Percentiles rank a stretch among this genome's conserved stretches.
phyloP scores from a whole-genome alignment of 1,140 invertebrate species.

The Thrips palmi region DNA sequence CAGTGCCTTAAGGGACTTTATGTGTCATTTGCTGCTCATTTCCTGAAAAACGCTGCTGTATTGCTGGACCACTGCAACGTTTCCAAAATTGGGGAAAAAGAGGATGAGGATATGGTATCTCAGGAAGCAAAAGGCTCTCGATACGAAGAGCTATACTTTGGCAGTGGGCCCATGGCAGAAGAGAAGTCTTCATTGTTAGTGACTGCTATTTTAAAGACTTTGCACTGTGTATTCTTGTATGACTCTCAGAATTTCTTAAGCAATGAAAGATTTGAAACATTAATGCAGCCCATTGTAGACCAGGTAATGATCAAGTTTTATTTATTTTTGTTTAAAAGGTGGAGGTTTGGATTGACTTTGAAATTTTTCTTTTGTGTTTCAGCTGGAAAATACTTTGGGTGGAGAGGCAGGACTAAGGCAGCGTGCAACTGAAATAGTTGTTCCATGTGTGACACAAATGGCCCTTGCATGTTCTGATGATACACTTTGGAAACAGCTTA shows the following conservation, averaged over 20 bases:
- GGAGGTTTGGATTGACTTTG: not conserved
- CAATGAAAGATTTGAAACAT: conserved; percentile 59
- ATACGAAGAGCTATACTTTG: conserved; percentile 1
- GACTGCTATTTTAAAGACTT: conserved; percentile 26
- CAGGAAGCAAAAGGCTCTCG: conserved; percentile 7
- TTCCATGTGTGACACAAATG: conserved; percentile 63
- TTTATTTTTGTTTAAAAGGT: conserved; percentile 1
- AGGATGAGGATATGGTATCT: conserved; percentile 5
- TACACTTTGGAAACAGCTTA: conserved; percentile 68
- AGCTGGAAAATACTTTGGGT: conserved; percentile 57
- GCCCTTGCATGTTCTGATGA: conserved; percentile 66
- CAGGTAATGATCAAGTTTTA: conserved; percentile 30
- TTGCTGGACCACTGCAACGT: conserved; percentile 33
- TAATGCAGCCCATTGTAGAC: conserved; percentile 74
- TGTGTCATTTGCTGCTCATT: conserved; percentile 69
- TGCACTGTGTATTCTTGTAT: conserved; percentile 60
- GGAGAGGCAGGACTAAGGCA: conserved; percentile 35
- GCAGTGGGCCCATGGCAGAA: not conserved
- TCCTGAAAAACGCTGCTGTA: conserved; percentile 58
- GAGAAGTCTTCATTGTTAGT: conserved; percentile 15
- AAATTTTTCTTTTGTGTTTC: conserved; percentile 13
- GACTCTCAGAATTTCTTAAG: conserved; percentile 60
- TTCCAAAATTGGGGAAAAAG: conserved; percentile 10
- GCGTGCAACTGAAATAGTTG: conserved; percentile 40
- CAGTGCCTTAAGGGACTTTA: conserved; percentile 73